Percentiles rank a stretch among this genome's conserved stretches.
Conservation (phyloP, 2,113 vertebrate genomes). For the Lophochroa leadbeateri region DNA sequence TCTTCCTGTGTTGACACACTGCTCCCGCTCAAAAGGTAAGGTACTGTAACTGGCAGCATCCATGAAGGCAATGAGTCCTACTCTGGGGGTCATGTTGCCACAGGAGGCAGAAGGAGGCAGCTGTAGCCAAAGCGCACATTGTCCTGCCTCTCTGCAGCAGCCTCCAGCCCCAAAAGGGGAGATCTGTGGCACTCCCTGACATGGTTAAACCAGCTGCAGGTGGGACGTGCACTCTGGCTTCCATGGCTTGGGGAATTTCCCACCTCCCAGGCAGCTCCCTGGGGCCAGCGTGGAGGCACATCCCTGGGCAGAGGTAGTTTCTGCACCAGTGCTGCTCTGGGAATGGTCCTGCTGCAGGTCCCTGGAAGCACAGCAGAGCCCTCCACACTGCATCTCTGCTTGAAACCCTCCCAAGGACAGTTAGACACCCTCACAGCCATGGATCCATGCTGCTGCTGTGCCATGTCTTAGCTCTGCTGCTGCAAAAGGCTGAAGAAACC, state of each 20-base stretch:
- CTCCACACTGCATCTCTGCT: fast-evolving
- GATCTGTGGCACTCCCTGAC: not conserved
- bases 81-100: fast-evolving
- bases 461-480: fast-evolving
- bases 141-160: not conserved
- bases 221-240: fast-evolving
- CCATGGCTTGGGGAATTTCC: not conserved
- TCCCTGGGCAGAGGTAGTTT: not conserved
- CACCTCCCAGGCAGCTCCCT: not conserved
- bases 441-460: fast-evolving
- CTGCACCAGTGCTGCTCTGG: not conserved
- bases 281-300: fast-evolving
- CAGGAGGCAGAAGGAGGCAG: not conserved
- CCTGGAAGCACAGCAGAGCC: fast-evolving
- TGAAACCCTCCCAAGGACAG: not conserved
- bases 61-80: not conserved
- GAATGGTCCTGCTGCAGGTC: not conserved
- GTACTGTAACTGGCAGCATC: not conserved
- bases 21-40: not conserved
- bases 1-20: not conserved
- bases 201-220: not conserved
- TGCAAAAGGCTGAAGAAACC: not conserved
- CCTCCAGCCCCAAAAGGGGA: fast-evolving
- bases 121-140: fast-evolving
- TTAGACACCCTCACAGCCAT: fast-evolving